These are phyloP conservation scores for Cranoglanis bouderius DNA, from an alignment of 2,113 vertebrate species.

Conservation along the genomic window DNA sequence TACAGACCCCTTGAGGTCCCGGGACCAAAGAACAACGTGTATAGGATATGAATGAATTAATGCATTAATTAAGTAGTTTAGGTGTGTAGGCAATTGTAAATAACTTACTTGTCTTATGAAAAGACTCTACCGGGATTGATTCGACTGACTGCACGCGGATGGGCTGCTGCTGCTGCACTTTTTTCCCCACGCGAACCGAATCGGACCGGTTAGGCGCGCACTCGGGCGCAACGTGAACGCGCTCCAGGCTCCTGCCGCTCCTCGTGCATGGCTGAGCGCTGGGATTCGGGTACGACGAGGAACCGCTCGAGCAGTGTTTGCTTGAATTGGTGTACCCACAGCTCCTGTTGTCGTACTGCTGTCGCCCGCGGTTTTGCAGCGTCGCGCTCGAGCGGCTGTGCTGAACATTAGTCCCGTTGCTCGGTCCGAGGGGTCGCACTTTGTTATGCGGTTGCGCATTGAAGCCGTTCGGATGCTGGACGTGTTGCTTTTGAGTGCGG, in stretches of 20 bases:
- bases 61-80: background rate
- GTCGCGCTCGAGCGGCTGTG: slow-evolving; percentile 58
- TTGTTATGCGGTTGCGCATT: slow-evolving; percentile 65
- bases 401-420: slow-evolving; percentile 70
- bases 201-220: slow-evolving; percentile 61
- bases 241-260: slow-evolving; percentile 67
- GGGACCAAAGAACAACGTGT: background rate
- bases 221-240: slow-evolving; percentile 56
- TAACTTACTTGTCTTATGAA: slow-evolving; percentile 65
- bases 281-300: slow-evolving; percentile 9
- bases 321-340: slow-evolving; percentile 10
- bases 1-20: background rate
- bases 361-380: slow-evolving; percentile 58
- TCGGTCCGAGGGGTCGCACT: slow-evolving; percentile 75
- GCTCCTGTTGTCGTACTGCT: slow-evolving; percentile 53
- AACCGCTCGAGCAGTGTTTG: slow-evolving; percentile 11
- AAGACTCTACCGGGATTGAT: slow-evolving; percentile 70
- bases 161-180: slow-evolving; percentile 58
- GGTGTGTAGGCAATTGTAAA: background rate
- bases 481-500: slow-evolving; percentile 27
- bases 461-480: slow-evolving; percentile 54
- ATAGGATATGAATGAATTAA: background rate
- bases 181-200: slow-evolving; percentile 51
- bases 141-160: slow-evolving; percentile 67
- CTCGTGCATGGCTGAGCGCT: slow-evolving; percentile 57